These are phyloP conservation scores for Philereme transversata DNA, from an alignment of 2,888 invertebrate genomes.

Conservation along the genomic window DNA sequence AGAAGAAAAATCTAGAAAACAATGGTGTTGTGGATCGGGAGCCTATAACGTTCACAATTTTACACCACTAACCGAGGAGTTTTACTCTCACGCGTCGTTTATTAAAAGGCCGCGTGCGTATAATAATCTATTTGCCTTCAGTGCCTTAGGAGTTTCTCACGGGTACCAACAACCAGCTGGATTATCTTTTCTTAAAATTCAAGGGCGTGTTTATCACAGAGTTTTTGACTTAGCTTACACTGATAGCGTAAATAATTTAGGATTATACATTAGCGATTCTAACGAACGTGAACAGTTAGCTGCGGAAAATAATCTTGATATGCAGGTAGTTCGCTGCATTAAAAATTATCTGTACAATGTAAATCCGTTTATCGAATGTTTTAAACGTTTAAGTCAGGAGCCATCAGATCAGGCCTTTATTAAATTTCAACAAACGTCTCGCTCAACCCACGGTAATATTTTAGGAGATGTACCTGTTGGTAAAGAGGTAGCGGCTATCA, in stretches of 20 bases:
- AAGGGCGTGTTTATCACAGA: conserved; percentile 11
- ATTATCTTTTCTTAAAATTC: conserved; percentile 14
- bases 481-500: conserved; percentile 5
- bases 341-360: neutral
- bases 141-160: too few relatives aligned
- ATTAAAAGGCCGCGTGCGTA: conserved; percentile 1
- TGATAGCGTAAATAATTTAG: too few relatives aligned
- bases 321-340: neutral
- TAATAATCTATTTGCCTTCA: conserved; percentile 11
- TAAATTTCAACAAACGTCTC: conserved; percentile 3
- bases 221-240: conserved; percentile 3
- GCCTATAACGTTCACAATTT: too few relatives aligned
- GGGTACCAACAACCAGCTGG: neutral
- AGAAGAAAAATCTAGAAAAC: conserved; percentile 1
- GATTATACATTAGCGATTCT: too few relatives aligned
- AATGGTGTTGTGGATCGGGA: too few relatives aligned
- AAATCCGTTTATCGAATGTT: conserved; percentile 10
- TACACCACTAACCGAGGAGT: neutral
- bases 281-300: conserved; percentile 3
- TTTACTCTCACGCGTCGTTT: conserved; percentile 4
- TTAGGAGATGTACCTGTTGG: too few relatives aligned
- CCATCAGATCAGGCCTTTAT: conserved; percentile 5
- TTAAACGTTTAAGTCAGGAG: conserved; percentile 3
- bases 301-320: neutral
- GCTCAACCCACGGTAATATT: too few relatives aligned